These are phyloP conservation scores for Vombatus ursinus DNA, from an alignment of 2,113 vertebrate genomes.

Conservation along the genomic window DNA sequence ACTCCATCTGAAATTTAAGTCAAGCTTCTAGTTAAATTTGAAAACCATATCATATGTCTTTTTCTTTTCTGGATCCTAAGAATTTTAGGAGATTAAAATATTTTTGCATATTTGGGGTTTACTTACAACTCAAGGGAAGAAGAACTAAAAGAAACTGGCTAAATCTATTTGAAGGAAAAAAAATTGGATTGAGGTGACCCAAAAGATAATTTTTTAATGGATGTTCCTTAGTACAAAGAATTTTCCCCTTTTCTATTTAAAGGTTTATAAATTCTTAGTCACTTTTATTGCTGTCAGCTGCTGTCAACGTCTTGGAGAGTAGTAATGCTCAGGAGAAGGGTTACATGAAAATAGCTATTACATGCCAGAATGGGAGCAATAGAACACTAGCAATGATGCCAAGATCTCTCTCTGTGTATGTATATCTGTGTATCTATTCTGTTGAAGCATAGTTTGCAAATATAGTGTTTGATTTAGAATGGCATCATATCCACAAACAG, in stretches of 20 bases:
- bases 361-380: not conserved
- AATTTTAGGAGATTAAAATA: constrained; percentile 32
- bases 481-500: not conserved
- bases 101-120: constrained; percentile 20
- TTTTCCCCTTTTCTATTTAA: not conserved
- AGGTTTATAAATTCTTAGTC: constrained; percentile 6
- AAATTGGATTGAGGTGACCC: not conserved
- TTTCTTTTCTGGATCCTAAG: constrained; percentile 10
- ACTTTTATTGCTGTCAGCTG: not conserved
- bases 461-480: constrained; percentile 43
- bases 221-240: not conserved
- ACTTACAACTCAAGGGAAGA: constrained; percentile 32
- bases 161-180: constrained; percentile 11
- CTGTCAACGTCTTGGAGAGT: not conserved
- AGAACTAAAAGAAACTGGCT: not conserved
- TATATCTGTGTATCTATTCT: not conserved
- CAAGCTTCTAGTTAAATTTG: constrained; percentile 35
- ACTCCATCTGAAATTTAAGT: constrained; percentile 54
- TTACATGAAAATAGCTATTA: not conserved
- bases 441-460: constrained; percentile 7
- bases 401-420: not conserved
- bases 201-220: not conserved
- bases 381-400: not conserved
- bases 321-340: not conserved
- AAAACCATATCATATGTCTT: constrained; percentile 5